phyloP scores from a whole-genome alignment of 2,113 vertebrate species.

The Tragelaphus buxtoni region DNA sequence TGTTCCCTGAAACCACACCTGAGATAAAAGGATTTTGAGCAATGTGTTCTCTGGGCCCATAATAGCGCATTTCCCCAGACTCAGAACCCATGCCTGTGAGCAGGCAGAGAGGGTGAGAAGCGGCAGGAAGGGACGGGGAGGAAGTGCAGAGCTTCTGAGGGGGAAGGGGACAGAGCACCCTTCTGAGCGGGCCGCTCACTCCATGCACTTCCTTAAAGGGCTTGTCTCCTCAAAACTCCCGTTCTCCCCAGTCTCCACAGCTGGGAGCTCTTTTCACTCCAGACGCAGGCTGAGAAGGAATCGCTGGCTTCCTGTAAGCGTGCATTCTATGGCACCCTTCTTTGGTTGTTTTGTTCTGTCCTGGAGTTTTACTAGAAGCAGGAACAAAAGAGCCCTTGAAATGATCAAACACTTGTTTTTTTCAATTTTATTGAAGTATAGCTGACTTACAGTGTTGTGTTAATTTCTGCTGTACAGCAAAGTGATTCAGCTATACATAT shows the following conservation, averaged over 20 bases:
- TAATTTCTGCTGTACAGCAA: neutral
- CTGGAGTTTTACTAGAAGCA: neutral
- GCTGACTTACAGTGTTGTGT: too few species aligned
- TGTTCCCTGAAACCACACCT: neutral
- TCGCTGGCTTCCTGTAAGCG: neutral
- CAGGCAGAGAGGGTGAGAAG: neutral
- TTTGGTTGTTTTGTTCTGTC: neutral
- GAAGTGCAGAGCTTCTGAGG: neutral
- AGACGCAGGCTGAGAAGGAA: neutral
- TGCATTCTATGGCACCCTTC: neutral
- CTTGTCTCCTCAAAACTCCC: neutral
- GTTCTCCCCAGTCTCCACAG: neutral
- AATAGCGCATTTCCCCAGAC: neutral
- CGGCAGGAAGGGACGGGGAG: fast-evolving
- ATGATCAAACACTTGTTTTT: neutral
- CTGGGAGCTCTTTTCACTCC: neutral
- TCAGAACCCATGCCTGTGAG: fast-evolving
- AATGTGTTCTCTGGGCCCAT: neutral
- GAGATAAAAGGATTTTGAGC: neutral
- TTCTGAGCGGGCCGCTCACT: neutral
- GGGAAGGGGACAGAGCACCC: neutral
- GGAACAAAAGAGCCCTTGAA: neutral
- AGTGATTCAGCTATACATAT: neutral
- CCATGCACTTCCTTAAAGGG: neutral
- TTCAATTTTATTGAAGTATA: neutral